Evolutionary conservation across 1,140 invertebrate species (phyloP), one percentile per base, ranked within the genome.

Genomic region (Pseudoatta argentina): DNA sequence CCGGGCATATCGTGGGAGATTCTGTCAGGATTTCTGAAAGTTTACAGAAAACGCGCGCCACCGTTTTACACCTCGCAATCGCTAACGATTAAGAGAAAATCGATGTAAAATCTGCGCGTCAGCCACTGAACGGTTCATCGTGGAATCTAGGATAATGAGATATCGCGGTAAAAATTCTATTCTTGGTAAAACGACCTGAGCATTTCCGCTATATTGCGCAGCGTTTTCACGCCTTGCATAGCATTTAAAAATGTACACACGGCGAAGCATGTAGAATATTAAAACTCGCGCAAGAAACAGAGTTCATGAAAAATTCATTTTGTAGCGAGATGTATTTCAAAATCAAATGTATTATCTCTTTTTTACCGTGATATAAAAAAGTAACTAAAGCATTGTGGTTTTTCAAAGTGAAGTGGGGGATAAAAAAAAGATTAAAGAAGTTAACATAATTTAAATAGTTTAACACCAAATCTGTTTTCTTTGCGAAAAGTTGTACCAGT

Each of bases 91-190:
- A 16, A 4, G 24, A 55, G 85, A 86, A 83, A 82, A 87, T 83
- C n/a, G 16, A 12, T 0, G 14, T 51, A 85, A 76, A 57, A 87
- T 66, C 6, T n/a, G 18, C 55, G 67, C 21, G 44, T n/a, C 34
- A 8, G 14, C 3, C 10, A 10, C 16, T 57, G 55, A 51, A 83
- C 27, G 48, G 48, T 8, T 61, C 55, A 27, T 69, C 18, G 39
- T 30, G 44, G 55, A 83, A 83, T 83, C 57, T 75, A 75, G 69
- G 44, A 39, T 72, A 82, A 48, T 1, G 66, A 82, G 53, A 82
- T 21, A 1, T 51, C 18, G 63, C 48, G 48, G 14, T 55, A 83
- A 83, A 61, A 61, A 75, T 75, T 73, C 73, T 8, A 1, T 71
- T 75, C 77, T 82, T 55, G 21, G 16, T 27, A 55, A 69, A 69